Base-by-base conservation (phyloP, 2,113 vertebrate species). In the Chloropsis hardwickii region DNA sequence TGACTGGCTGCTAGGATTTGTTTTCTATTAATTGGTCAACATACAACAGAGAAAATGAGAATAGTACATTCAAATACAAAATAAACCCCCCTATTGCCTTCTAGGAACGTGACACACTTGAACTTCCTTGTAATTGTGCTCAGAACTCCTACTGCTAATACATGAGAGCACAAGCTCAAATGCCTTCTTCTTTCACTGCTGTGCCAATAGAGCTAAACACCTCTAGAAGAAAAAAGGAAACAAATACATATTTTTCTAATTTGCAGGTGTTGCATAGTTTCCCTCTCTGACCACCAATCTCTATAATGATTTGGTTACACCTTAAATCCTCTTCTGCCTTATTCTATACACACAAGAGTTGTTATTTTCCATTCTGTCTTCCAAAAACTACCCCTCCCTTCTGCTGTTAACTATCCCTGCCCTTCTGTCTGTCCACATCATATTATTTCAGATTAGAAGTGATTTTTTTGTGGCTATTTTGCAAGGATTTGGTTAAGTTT, bases 141-240 rank as follows among this genome's bases (percentile, higher is more conserved):
- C 44, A 67, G 50, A 95, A 64, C 48, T 82, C 62, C 53, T 31
- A 45, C 14, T 40, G 62, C 29, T 88, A 90, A 79, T 16, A 58
- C 31, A 48, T 0, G 0, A 77, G 22, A 72, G 24, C 9, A 60
- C 3, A 14, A 0, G 1, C 15, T 78, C 58, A 45, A 91, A 86
- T 29, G 9, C 3, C 13, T 7, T 31, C 25, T 40, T 73, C 45
- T 64, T 57, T 42, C 56, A 40, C 11, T 57, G 25, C 24, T 70
- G 31, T 62, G 29, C 18, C 54, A 92, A 44, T 20, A 60, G 19
- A 84, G 15, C 18, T 79, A 51, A 93, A 76, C 13, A 72, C 1
- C 14, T 60, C 35, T 6, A 79, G 45, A 11, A 82, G 27, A 28
- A 11, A 45, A 62, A 48, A 77, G 48, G 12, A 67, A 60, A 37